Percentiles rank a stretch among this genome's conserved stretches.
These are phyloP conservation scores for Engystomops pustulosus DNA, from an alignment of 2,113 vertebrate species.

Conservation along the genomic window DNA sequence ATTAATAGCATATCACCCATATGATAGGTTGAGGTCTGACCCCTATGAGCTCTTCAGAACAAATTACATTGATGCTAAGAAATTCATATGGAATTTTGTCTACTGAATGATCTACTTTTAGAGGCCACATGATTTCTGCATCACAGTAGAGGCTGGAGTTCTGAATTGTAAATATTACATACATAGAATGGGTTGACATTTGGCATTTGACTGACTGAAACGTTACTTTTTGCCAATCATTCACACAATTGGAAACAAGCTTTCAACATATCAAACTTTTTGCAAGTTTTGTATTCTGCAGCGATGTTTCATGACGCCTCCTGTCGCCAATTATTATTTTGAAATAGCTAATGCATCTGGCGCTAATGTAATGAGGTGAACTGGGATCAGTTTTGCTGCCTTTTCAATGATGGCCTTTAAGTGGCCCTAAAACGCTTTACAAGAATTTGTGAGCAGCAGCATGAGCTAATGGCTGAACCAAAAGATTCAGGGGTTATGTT, in stretches of 20 bases:
- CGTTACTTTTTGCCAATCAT: neutral
- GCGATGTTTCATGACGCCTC: neutral
- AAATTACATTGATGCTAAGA: no score
- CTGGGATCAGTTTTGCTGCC: conserved; percentile 71
- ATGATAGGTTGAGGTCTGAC: no score
- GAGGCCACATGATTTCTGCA: no score
- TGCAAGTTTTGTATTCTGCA: neutral
- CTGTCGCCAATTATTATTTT: conserved; percentile 66
- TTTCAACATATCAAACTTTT: neutral
- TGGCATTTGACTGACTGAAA: neutral
- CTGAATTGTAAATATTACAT: no score
- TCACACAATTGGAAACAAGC: neutral
- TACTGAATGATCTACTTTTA: no score
- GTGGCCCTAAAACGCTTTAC: conserved; percentile 68
- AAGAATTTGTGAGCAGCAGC: conserved; percentile 63
- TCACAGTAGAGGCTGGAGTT: no score
- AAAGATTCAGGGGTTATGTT: conserved; percentile 53
- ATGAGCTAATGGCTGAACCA: conserved; percentile 65
- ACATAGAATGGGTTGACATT: no score
- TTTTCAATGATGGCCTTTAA: conserved; percentile 72
- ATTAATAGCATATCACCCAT: no score
- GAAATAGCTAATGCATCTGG: conserved; percentile 45
- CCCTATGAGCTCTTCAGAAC: no score
- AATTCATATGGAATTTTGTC: no score
- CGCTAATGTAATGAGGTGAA: conserved; percentile 52